Evolutionary conservation across 2,113 vertebrate genomes (phyloP).

Genomic region (Leptosomus discolor): DNA sequence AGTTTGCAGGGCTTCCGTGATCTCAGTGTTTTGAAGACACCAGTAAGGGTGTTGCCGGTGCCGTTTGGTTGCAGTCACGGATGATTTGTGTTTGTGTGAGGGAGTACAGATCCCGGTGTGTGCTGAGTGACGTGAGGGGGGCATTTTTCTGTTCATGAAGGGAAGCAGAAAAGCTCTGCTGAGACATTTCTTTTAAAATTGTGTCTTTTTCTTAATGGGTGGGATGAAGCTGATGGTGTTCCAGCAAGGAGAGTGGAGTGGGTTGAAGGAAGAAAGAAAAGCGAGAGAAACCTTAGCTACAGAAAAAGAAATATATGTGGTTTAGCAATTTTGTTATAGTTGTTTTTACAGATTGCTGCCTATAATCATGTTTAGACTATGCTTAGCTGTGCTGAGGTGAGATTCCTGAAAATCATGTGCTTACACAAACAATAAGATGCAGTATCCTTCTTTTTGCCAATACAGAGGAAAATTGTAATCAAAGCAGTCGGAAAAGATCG

Average conservation of each 20-base stretch:
- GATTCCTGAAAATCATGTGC: background rate
- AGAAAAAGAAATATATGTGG: background rate
- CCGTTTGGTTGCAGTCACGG: background rate
- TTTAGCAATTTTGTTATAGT: background rate
- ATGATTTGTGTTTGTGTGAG: background rate
- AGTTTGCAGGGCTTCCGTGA: background rate
- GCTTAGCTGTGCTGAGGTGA: background rate
- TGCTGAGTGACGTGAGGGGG: background rate
- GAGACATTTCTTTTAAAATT: background rate
- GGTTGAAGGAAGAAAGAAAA: background rate
- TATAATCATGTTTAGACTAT: background rate
- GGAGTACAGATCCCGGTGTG: background rate
- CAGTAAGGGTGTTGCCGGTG: background rate
- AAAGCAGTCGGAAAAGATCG: background rate
- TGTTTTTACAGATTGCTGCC: background rate
- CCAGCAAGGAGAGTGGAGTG: background rate
- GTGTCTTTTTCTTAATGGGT: background rate
- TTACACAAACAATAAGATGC: background rate
- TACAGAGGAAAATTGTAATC: background rate
- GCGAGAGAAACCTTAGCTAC: background rate
- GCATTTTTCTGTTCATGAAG: background rate
- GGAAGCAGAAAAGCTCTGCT: background rate
- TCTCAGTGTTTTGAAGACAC: background rate
- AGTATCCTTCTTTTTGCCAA: background rate
- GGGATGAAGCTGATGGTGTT: background rate